Conservation (phyloP, 1,140 invertebrate species). For the Rhopalosiphum padi region DNA sequence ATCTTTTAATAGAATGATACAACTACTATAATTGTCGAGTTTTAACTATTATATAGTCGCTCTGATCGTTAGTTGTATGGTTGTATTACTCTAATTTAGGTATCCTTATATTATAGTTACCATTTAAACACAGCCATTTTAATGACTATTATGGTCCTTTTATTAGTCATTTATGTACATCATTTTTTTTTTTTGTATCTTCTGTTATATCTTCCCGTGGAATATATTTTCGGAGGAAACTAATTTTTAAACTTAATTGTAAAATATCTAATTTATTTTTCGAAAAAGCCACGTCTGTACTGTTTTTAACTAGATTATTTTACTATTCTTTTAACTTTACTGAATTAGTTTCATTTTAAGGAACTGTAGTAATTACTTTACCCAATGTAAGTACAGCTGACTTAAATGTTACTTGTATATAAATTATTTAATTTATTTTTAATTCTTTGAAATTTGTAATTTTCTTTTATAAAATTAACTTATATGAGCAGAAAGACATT, state of each 20-base stretch:
- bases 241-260: neutral
- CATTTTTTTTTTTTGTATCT: neutral
- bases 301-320: neutral
- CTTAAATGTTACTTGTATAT: neutral
- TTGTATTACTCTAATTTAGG: too few species aligned
- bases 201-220: neutral
- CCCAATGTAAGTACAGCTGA: neutral
- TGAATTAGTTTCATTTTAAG: neutral
- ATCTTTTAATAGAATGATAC: neutral
- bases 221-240: neutral
- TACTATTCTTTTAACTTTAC: neutral
- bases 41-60: neutral
- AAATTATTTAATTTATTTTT: neutral
- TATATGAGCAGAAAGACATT: neutral
- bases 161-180: neutral
- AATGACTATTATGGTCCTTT: neutral
- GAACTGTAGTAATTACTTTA: neutral
- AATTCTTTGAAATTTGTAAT: neutral
- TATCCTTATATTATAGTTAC: too few species aligned
- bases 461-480: neutral
- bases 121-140: neutral
- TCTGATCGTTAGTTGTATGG: neutral
- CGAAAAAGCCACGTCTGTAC: neutral
- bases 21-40: neutral
- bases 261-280: neutral